Conservation (phyloP, 1,140 invertebrate genomes). For the Parapsyche elsis region DNA sequence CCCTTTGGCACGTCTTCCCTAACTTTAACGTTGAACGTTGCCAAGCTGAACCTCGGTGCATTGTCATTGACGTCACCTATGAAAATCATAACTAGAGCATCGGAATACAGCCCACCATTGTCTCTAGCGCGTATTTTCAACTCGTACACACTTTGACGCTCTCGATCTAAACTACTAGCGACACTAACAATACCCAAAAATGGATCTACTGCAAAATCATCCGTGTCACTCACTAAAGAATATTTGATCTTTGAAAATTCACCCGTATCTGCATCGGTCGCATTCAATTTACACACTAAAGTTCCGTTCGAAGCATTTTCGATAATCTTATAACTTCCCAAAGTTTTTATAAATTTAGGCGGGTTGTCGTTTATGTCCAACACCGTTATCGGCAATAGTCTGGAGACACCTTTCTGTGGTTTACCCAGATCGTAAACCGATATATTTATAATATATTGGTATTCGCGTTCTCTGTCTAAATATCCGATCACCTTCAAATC, state of each 20-base stretch:
- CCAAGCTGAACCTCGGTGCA: constrained; percentile 77
- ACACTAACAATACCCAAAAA: constrained; percentile 79
- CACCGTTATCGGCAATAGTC: constrained; percentile 76
- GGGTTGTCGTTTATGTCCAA: constrained; percentile 85
- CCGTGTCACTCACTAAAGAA: constrained; percentile 78
- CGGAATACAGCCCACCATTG: constrained; percentile 73
- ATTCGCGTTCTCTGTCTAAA: constrained; percentile 82
- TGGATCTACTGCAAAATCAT: constrained; percentile 82
- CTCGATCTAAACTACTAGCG: constrained; percentile 78
- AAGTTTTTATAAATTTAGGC: constrained; percentile 79
- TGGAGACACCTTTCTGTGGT: constrained; percentile 78
- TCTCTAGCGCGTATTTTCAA: constrained; percentile 82
- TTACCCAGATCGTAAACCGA: constrained; percentile 85
- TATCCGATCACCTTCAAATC: constrained; percentile 80
- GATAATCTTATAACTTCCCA: constrained; percentile 80
- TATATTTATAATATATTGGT: constrained; percentile 82
- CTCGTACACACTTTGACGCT: constrained; percentile 80
- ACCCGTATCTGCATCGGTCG: constrained; percentile 82
- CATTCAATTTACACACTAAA: constrained; percentile 80
- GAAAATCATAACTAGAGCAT: constrained; percentile 77
- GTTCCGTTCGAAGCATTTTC: constrained; percentile 82
- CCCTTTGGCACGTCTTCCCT: constrained; percentile 88
- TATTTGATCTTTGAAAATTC: constrained; percentile 82
- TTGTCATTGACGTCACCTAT: constrained; percentile 91
- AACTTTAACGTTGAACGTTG: constrained; percentile 80